Evolutionary conservation across 2,113 vertebrate genomes (phyloP), one percentile per base, ranked within the genome.

Genomic region (Dinomys branickii): DNA sequence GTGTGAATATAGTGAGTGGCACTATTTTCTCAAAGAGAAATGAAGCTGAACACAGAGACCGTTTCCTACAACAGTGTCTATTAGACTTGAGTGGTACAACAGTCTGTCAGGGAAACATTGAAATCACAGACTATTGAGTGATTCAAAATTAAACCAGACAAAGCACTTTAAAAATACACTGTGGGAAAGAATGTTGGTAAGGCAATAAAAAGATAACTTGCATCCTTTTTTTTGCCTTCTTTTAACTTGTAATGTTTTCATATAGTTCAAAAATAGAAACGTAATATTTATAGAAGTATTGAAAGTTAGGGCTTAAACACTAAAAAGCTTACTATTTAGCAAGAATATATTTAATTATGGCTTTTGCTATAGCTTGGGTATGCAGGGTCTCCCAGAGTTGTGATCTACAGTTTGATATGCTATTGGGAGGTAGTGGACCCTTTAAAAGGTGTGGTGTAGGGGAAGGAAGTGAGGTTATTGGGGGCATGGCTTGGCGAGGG

Each of bases 131-230:
- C 87, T 63, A 24, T 33, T 77, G 69, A 97, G 17, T 97, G 77
- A 96, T 97, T 98, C 59, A 98, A 59, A 97, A 97, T 61, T 95
- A 97, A 96, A 96, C 81, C 91, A 90, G 26, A 94, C 67, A 89
- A 69, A 44, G 13, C 90, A 44, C 78, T 96, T 95, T 93, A 84
- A 96, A 97, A 95, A 22, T 50, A 86, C 61, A 88, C 47, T 58
- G 63, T 85, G 5, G 89, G 95, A 97, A 97, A 93, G 30, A 85
- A 59, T 61, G 3, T 80, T 73, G 41, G 75, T 56, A 93, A 93
- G 91, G 88, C 22, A 95, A 95, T 78, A 56, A 30, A 58, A 95
- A 65, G 73, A 85, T 96, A 44, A 24, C n/a, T 59, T 11, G 67
- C 71, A 61, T 89, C 30, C 22, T 13, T 89, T 28, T 94, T 97